Evolutionary conservation across 2,888 invertebrate genomes (phyloP).

Genomic region (Galerucella nymphaeae): DNA sequence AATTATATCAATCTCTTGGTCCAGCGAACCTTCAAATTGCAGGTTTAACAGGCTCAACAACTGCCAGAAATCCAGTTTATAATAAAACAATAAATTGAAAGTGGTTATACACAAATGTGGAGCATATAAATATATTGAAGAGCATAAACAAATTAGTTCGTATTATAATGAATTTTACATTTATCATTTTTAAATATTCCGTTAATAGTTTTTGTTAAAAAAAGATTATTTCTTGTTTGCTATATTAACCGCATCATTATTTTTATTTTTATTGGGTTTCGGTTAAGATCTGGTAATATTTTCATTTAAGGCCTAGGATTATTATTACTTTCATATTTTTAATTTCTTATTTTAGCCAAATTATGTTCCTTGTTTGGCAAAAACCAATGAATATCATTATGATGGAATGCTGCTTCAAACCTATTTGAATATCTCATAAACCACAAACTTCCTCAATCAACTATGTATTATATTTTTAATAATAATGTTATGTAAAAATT

Average conservation of each 20-base stretch:
- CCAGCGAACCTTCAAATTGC: constrained; percentile 20
- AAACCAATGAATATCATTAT: neutral
- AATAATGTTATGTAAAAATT: no score
- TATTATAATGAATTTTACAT: neutral
- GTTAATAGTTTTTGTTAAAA: neutral
- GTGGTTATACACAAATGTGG: constrained; percentile 2
- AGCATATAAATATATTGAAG: neutral
- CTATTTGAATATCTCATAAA: neutral
- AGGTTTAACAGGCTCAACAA: neutral
- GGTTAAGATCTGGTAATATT: no score
- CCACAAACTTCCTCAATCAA: neutral
- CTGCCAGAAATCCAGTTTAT: constrained; percentile 8
- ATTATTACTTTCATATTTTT: no score
- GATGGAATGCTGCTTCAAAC: neutral
- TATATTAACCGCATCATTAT: neutral
- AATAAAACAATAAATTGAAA: neutral
- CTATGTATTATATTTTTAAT: neutral
- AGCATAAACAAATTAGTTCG: neutral
- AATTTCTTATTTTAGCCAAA: no score
- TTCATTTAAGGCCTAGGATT: no score
- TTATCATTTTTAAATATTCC: neutral
- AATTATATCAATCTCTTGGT: constrained; percentile 9
- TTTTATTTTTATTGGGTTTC: neutral
- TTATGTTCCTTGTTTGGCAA: no score
- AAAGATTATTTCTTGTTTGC: neutral